Evolutionary conservation across 2,797 vertebrate species (phyloP).

Genomic region (Dendrocincla fuliginosa): DNA sequence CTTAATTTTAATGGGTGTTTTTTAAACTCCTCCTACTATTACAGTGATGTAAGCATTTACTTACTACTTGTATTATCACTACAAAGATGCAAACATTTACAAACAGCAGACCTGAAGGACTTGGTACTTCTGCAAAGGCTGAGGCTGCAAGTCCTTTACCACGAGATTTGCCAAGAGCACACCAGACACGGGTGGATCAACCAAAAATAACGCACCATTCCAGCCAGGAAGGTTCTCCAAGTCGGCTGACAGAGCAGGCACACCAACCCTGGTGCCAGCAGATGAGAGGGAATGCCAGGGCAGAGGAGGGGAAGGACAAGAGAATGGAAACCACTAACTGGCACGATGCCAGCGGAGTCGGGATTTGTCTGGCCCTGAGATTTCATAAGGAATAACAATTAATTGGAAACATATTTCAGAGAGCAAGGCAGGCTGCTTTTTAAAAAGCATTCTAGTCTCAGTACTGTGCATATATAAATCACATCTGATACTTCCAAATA

Average conservation of each 20-base stretch:
- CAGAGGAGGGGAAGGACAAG: not conserved
- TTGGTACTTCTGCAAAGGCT: not conserved
- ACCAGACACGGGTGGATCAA: not conserved
- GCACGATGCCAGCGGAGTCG: not conserved
- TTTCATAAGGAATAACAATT: constrained; percentile 9
- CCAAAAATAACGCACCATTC: not conserved
- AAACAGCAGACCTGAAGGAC: not conserved
- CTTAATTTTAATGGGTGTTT: not conserved
- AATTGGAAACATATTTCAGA: not conserved
- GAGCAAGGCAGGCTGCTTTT: not conserved
- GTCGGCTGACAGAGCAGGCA: rapidly evolving
- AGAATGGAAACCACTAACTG: not conserved
- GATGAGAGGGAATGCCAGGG: not conserved
- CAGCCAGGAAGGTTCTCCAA: not conserved
- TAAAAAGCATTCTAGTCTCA: not conserved
- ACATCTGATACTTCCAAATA: not conserved
- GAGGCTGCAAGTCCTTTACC: not conserved
- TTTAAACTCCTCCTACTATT: not conserved
- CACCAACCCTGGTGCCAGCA: not conserved
- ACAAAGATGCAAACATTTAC: not conserved
- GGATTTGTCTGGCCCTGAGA: not conserved
- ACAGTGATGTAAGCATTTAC: not conserved
- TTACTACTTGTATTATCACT: not conserved
- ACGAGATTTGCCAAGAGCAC: not conserved
- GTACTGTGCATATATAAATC: not conserved